Evolutionary conservation across 2,797 vertebrate genomes (phyloP), one percentile per base, ranked within the genome.

Genomic region (Myripristis jacobus): DNA sequence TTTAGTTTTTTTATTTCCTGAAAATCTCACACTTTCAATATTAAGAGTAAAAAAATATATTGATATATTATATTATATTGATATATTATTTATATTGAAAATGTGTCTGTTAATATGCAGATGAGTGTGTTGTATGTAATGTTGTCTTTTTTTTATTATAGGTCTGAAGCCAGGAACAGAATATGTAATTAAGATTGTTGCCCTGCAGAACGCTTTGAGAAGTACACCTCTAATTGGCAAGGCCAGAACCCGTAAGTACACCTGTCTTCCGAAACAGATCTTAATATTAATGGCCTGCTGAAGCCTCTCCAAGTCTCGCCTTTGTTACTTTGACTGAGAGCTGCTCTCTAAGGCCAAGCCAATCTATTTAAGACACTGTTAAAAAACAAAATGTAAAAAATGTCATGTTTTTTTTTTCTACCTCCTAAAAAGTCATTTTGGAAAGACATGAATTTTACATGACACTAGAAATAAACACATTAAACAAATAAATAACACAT

Each of bases 141-240:
- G 6, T 56, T 31, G 70, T 3, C 21, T 70, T 16, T 71, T 31
- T 86, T 54, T 80, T 59, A 4, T 38, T 0, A n/a, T 65, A 99
- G 98, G 95, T 89, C 90, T 99, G 85, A 96, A 95, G 81, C 95
- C 97, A 58, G 96, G 92, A 80, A 97, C 94, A 0, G 96, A 98
- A 76, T 99, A 99, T 10, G 92, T 94, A 43, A 94, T 99, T 75
- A 94, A 95, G 46, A 92, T 99, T 46, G 95, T 95, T 55, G 95
- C 97, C 27, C 90, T 98, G 72, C 96, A 97, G 91, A 97, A 97
- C 71, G 88, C 84, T 70, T 93, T 96, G 82, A 97, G 97, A 91
- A 99, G 98, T 66, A 95, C 94, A 22, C 90, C 96, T 0, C 88
- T 99, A 15, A 75, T 94, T 70, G 97, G 98, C 81, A 97, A 95